Evolutionary conservation across 1,140 invertebrate species (phyloP).

Genomic region (Tyrophagus putrescentiae): DNA sequence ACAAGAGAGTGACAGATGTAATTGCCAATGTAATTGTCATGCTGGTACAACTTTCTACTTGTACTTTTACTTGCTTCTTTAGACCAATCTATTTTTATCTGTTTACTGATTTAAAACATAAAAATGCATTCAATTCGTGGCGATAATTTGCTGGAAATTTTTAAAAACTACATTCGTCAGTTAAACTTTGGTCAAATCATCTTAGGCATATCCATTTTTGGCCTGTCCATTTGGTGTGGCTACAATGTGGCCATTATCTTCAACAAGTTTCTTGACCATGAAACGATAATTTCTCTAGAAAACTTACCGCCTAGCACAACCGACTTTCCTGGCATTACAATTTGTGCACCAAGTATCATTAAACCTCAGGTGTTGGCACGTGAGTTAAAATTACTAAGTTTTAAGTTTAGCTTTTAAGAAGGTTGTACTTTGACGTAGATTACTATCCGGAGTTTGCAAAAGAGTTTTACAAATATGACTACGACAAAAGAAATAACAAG

Average conservation of each 20-base stretch:
- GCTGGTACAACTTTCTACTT: no score
- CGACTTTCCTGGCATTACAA: conserved; percentile 2
- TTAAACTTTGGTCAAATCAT: not conserved
- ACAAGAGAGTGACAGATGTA: no score
- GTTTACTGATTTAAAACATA: no score
- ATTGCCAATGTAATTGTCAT: no score
- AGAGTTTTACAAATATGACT: no score
- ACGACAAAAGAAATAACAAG: no score
- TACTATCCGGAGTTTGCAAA: no score
- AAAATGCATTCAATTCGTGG: not conserved
- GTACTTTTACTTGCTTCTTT: no score
- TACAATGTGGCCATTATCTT: not conserved
- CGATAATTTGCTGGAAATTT: not conserved
- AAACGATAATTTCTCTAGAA: not conserved
- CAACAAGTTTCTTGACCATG: not conserved
- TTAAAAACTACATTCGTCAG: not conserved
- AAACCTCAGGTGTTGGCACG: not conserved
- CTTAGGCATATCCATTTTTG: not conserved
- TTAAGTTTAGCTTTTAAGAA: no score
- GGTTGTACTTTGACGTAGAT: no score
- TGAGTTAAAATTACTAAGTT: no score
- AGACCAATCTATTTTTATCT: no score
- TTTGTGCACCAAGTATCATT: conserved; percentile 1
- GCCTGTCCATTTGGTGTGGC: not conserved
- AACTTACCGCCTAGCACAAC: not conserved